These are phyloP conservation scores for Coracopsis vasa DNA, from an alignment of 2,113 vertebrate genomes.

Conservation along the genomic window DNA sequence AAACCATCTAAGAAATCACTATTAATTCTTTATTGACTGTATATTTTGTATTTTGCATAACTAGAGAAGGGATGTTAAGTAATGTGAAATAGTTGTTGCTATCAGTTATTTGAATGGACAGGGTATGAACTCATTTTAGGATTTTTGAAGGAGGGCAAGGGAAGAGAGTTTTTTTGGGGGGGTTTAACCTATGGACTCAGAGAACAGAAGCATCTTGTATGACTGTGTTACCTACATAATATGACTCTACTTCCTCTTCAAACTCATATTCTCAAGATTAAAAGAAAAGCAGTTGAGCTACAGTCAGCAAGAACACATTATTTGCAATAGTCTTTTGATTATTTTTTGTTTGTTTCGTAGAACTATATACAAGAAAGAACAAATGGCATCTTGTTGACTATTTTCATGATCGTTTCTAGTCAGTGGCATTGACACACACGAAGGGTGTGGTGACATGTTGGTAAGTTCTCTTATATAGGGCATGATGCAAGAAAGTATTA, in stretches of 20 bases:
- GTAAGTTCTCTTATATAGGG: neutral
- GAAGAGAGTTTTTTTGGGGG: rapidly evolving
- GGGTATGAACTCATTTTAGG: neutral
- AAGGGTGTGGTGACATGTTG: neutral
- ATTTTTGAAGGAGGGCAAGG: neutral
- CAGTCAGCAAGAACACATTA: neutral
- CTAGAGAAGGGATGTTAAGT: neutral
- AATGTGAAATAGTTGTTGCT: neutral
- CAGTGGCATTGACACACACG: neutral
- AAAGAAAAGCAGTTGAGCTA: neutral
- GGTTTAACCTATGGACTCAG: neutral
- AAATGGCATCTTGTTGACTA: neutral
- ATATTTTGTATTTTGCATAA: neutral
- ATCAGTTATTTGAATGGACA: neutral
- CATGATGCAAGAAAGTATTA: neutral
- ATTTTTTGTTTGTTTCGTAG: neutral
- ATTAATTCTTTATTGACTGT: neutral
- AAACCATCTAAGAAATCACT: neutral
- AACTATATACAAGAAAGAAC: neutral
- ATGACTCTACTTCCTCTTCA: neutral
- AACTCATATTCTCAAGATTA: neutral
- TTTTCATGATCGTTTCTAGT: neutral
- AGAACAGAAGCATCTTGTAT: neutral
- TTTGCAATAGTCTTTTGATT: neutral
- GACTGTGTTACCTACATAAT: neutral